Base-by-base conservation (phyloP, 2,888 invertebrate species). In the Chymomyza amoena region DNA sequence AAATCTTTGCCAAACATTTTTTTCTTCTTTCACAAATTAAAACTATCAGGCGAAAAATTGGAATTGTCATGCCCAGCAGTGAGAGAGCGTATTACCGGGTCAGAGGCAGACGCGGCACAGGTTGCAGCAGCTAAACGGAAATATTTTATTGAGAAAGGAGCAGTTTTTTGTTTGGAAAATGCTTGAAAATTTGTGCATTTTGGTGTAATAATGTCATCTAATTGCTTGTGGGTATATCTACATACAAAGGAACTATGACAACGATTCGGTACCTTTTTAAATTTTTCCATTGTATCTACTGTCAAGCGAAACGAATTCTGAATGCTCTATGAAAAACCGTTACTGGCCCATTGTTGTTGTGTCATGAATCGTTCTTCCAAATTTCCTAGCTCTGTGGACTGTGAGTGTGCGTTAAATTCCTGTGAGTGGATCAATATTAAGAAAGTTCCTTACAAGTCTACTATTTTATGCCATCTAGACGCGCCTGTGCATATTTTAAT, bases 1-100 rank as follows among this genome's bases (percentile, higher is more conserved):
- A 15, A 57, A 45, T 45, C 39, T 45, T 45, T 45, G 39, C 39
- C 39, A 45, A 45, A 13, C 13, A 15, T 52, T 61, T 18, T 67
- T 39, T 66, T 28, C 52, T 25, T 51, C 32, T 28, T 32, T 16
- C 59, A 67, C 66, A 73, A 76, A 73, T 73, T 72, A 69, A 75
- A 80, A 88, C 84, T 76, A 88, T 87, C 75, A 66, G 71, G 73
- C 82, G 85, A 69, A 78, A 85, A 85, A 85, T 85, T 84, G 76
- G 66, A 73, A 88, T 85, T 84, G 76, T 78, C 78, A 87, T 73
- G 82, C 76, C 70, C 59, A 54, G 25, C 0, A 25, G 25, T 4
- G 25, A 1, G 25, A 25, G 25, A 4, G 25, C 4, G 25, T 25
- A 25, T 25, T 25, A 25, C 9, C n/a, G 6, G 51, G 25, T 4